Base-by-base conservation (phyloP, 30 jellyfish, hydroid and myxozoan genomes). In the Cassiopea andromeda region DNA sequence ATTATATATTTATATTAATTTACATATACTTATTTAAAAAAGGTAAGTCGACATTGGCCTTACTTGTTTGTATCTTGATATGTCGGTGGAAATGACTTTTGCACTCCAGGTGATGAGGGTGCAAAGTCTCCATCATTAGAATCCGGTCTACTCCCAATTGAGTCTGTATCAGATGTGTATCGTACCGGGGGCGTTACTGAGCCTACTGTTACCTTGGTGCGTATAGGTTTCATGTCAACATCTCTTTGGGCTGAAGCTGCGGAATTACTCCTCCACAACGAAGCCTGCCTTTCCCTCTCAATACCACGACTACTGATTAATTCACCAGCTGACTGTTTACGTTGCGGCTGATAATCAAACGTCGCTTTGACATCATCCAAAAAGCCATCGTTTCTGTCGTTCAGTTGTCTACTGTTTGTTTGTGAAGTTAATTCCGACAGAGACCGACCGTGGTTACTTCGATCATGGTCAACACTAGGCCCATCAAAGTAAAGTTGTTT, bases 401-500 rank as follows among this genome's bases (percentile, higher is more conserved):
- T 57, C 46, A 48, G 44, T 2, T 48, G 17, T 46, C 49, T 82
- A 1, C 49, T 90, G 12, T 59, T 82, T 78, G 82, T 77, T 64
- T 74, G 84, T 45, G 84, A 57, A 13, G 75, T 64, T 38, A 64
- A 79, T 12, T 77, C 89, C 7, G 87, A 77, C 44, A 67, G 17
- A 17, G 89, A 47, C 47, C 89, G 89, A 68, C 83, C 84, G 48
- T 81, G 90, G 4, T 46, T 10, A 17, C 60, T 75, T 60, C 73
- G 71, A 43, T 78, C 88, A 66, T 17, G 57, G 1, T 64, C 93
- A 9, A 78, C 58, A 8, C 17, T 68, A 3, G 90, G 82, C 15
- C 94, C 97, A 46, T 91, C 97, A 67, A 81, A 82, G 69, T 77
- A 91, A 2, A 90, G 71, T 83, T 88, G 95, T 60, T 94, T 83